phyloP scores from a whole-genome alignment of 2,797 vertebrate species.

The Leptatherina wallacei region DNA sequence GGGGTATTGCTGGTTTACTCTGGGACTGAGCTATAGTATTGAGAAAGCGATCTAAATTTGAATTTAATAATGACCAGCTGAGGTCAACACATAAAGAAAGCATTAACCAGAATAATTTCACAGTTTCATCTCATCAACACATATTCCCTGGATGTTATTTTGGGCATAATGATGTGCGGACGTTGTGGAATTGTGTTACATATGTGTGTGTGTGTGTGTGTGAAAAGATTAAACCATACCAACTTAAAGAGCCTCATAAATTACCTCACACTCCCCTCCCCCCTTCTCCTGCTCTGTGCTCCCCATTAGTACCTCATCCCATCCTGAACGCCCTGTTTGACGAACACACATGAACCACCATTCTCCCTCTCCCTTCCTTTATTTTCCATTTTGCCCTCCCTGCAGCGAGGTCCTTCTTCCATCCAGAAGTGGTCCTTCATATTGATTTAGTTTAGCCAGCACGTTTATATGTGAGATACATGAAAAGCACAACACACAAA shows the following conservation, averaged over 20 bases:
- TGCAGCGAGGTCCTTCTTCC: slow-evolving; percentile 41
- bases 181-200: slow-evolving; percentile 1
- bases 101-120: neutral
- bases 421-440: slow-evolving; percentile 28
- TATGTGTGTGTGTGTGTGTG: slow-evolving; percentile 11
- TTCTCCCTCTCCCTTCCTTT: slow-evolving; percentile 52
- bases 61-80: neutral
- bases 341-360: slow-evolving; percentile 16
- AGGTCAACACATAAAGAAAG: neutral
- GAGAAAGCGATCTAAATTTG: neutral
- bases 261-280: slow-evolving; percentile 37
- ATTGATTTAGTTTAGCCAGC: slow-evolving; percentile 18
- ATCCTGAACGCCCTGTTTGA: neutral
- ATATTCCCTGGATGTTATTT: slow-evolving; percentile 6
- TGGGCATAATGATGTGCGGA: slow-evolving; percentile 19
- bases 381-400: slow-evolving; percentile 26
- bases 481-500: neutral
- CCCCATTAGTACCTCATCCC: slow-evolving; percentile 35
- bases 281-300: slow-evolving; percentile 1
- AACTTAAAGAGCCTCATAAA: slow-evolving; percentile 48
- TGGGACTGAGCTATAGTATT: no score
- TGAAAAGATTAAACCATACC: slow-evolving; percentile 45
- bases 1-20: no score
- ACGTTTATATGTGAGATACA: slow-evolving; percentile 4
- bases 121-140: slow-evolving; percentile 10